phyloP scores from a whole-genome alignment of 2,797 vertebrate species.

The Manis javanica region DNA sequence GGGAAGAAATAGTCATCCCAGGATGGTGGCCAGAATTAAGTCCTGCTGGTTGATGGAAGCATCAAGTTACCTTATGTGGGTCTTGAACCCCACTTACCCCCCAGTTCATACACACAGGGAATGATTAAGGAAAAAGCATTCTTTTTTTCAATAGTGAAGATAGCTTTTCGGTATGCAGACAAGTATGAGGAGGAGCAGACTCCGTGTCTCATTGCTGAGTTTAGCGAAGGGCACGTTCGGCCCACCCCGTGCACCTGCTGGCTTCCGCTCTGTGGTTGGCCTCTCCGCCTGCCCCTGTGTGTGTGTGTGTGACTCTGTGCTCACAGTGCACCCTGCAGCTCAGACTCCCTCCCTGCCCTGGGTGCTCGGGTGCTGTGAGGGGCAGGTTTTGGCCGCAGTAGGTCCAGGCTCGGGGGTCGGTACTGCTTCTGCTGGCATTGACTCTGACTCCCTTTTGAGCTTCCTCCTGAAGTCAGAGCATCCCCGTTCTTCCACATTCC shows the following conservation, averaged over 20 bases:
- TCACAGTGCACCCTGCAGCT: too few species aligned
- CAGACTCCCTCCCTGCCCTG: neutral
- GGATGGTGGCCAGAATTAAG: neutral
- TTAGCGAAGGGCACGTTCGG: too few species aligned
- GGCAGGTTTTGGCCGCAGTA: neutral
- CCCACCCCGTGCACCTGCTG: neutral
- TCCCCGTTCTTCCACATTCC: fast-evolving
- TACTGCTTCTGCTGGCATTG: neutral
- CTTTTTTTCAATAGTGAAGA: neutral
- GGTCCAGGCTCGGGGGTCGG: neutral
- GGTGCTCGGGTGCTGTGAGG: neutral
- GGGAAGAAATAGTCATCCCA: neutral
- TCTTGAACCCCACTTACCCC: too few species aligned
- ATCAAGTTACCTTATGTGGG: fast-evolving
- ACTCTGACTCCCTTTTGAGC: neutral
- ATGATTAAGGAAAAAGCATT: neutral
- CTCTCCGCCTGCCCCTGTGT: fast-evolving
- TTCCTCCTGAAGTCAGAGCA: neutral
- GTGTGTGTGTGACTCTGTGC: neutral
- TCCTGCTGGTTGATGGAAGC: too few species aligned
- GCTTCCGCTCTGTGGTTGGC: neutral
- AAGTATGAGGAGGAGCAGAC: neutral
- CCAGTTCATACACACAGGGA: neutral
- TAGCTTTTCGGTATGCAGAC: neutral
- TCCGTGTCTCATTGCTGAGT: neutral